Evolutionary conservation across 35 echinoderm and acorn worm species (phyloP).

Genomic region (Holothuria glaberrima): DNA sequence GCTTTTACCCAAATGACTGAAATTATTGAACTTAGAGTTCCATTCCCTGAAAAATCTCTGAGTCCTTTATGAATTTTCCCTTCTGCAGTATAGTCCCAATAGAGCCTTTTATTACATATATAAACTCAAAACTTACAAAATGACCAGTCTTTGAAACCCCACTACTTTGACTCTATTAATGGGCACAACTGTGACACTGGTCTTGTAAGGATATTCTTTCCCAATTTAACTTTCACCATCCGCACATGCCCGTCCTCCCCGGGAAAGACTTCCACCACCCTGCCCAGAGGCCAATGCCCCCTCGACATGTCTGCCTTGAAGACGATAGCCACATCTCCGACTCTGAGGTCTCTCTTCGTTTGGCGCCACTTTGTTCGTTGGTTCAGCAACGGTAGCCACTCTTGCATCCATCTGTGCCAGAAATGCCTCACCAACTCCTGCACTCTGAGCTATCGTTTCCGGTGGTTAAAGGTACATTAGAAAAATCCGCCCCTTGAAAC

Average conservation of each 20-base stretch:
- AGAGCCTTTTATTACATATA: too few species aligned
- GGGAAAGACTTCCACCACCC: slow-evolving; percentile 15
- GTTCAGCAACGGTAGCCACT: slow-evolving; percentile 32
- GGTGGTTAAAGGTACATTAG: slow-evolving; percentile 9
- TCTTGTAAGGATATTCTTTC: slow-evolving; percentile 44
- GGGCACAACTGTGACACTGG: slow-evolving; percentile 36
- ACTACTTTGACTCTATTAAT: too few species aligned
- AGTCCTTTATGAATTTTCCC: too few species aligned
- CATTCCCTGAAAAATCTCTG: too few species aligned
- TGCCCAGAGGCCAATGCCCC: slow-evolving; percentile 45
- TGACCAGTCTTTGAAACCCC: too few species aligned
- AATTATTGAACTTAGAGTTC: too few species aligned
- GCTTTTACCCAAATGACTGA: too few species aligned
- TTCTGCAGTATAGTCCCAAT: too few species aligned
- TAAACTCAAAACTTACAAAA: too few species aligned
- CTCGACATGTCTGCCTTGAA: not conserved
- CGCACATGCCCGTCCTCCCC: slow-evolving; percentile 49
- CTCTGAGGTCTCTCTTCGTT: slow-evolving; percentile 10
- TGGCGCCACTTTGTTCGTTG: slow-evolving; percentile 13
- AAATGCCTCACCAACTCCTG: slow-evolving; percentile 28
- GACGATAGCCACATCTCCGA: slow-evolving; percentile 15
- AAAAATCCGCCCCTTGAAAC: too few species aligned
- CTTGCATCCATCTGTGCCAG: slow-evolving; percentile 11
- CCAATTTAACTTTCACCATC: slow-evolving; percentile 26
- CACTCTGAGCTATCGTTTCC: slow-evolving; percentile 13